Base-by-base conservation (phyloP, 2,113 vertebrate genomes). In the Scatophagus argus region DNA sequence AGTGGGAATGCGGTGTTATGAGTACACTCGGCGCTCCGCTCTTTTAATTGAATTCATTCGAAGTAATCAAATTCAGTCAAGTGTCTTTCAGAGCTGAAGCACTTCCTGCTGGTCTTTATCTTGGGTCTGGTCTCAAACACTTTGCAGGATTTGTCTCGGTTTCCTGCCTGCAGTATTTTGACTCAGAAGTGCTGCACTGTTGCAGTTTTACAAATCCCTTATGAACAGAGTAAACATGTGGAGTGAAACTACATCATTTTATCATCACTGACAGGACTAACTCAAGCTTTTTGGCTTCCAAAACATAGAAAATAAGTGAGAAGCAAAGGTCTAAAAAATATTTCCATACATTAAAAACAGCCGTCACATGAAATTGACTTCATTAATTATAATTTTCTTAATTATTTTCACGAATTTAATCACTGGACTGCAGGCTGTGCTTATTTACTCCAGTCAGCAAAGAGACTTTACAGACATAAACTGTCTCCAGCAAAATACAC, bases 1-100 rank as follows among this genome's bases (percentile, higher is more conserved):
- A 82, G 64, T 74, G 64, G 32, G n/a, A 56, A 43, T 55, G 55
- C 3, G 44, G 23, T 27, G 59, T 47, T 52, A 9, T 17, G 56
- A 66, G 34, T 5, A 36, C 58, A 47, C 59, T 60, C 11, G 17
- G 11, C 3, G 38, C 36, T 25, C 25, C 51, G 60, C 54, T 60
- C 54, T 27, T 75, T 55, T 0, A 31, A 63, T 47, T 43, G 11
- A 76, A 79, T 51, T 75, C n/a, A 55, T 13, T 55, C 19, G 49
- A 52, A 54, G 16, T 19, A 44, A 72, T 77, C 41, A 13, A 41
- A 39, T 63, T 32, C 8, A 39, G 39, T 54, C 8, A 60, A 72
- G 49, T 59, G 58, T 64, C 54, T n/a, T 38, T 67, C 31, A 27
- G 49, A 52, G 39, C n/a, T 77, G 46, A 64, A 79, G 51, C 31